These are phyloP conservation scores for Hypomesus transpacificus DNA, from an alignment of 2,113 vertebrate genomes.

Conservation along the genomic window DNA sequence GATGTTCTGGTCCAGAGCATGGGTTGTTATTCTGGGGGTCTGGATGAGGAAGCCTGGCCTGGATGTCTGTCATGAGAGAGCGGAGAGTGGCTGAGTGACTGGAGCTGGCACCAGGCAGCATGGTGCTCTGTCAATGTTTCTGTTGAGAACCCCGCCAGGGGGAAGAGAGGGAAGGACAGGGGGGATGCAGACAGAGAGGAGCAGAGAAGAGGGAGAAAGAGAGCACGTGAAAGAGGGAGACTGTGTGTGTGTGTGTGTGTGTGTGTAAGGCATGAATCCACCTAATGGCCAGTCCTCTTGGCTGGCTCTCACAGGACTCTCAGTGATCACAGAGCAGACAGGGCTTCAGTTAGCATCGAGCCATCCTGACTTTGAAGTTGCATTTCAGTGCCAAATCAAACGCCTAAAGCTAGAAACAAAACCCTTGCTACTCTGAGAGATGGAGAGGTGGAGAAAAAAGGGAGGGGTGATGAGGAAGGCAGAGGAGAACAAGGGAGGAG, in stretches of 20 bases:
- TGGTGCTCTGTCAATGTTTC: slow-evolving; percentile 57
- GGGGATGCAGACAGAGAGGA: slow-evolving; percentile 35
- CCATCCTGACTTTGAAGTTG: background rate
- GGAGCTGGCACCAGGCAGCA: slow-evolving; percentile 41
- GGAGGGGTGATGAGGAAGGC: background rate
- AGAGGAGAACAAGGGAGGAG: too few species aligned
- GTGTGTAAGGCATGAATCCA: slow-evolving; percentile 3
- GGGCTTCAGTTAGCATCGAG: background rate
- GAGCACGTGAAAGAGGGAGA: slow-evolving; percentile 4
- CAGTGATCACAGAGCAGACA: slow-evolving; percentile 9
- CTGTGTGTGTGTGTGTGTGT: background rate
- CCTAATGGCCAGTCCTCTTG: slow-evolving; percentile 41
- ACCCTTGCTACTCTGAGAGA: too few species aligned
- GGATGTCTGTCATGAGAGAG: slow-evolving; percentile 43
- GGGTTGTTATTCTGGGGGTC: slow-evolving; percentile 32
- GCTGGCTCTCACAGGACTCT: slow-evolving; percentile 38
- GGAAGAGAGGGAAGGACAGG: slow-evolving; percentile 7
- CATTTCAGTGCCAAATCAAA: background rate
- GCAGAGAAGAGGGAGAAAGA: background rate
- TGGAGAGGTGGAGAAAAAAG: slow-evolving; percentile 9
- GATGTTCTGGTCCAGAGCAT: slow-evolving; percentile 15
- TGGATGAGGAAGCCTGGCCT: slow-evolving; percentile 43
- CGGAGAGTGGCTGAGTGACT: slow-evolving; percentile 38
- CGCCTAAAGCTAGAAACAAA: background rate
- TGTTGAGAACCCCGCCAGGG: slow-evolving; percentile 44